phyloP scores from a whole-genome alignment of 2,888 invertebrate genomes.

The Drosophila robusta region DNA sequence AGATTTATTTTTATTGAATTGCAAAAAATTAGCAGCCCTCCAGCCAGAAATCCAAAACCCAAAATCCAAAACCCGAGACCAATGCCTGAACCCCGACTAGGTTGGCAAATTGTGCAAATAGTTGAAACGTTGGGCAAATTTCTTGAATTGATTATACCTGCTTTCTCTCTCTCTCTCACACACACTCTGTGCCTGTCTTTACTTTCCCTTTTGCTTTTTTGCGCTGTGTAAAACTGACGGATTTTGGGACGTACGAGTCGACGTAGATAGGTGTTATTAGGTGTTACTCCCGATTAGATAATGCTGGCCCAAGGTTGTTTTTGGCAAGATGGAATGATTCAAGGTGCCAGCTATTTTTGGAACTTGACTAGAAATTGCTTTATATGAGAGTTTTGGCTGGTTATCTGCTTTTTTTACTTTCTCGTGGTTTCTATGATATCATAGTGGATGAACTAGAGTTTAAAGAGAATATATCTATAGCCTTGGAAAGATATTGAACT shows the following conservation, averaged over 20 bases:
- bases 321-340: constrained; percentile 9
- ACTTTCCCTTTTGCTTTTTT: background rate
- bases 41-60: background rate
- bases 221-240: too few species aligned
- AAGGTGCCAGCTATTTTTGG: constrained; percentile 14
- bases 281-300: constrained; percentile 45
- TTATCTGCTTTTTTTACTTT: constrained; percentile 4
- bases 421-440: background rate
- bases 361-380: constrained; percentile 4
- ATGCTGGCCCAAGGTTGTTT: constrained; percentile 7
- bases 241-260: background rate
- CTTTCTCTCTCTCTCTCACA: background rate
- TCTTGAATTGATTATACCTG: constrained; percentile 21
- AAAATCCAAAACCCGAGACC: background rate
- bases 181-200: background rate
- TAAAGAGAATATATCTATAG: too few species aligned
- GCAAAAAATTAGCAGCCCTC: constrained; percentile 62
- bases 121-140: constrained; percentile 37
- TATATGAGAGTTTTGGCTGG: background rate
- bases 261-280: constrained; percentile 11
- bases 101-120: constrained; percentile 52
- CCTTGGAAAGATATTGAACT: too few species aligned
- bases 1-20: constrained; percentile 79
- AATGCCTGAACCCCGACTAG: constrained; percentile 1
- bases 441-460: too few species aligned